Evolutionary conservation across 2,888 invertebrate species (phyloP).

Genomic region (Sphinx pinastri): DNA sequence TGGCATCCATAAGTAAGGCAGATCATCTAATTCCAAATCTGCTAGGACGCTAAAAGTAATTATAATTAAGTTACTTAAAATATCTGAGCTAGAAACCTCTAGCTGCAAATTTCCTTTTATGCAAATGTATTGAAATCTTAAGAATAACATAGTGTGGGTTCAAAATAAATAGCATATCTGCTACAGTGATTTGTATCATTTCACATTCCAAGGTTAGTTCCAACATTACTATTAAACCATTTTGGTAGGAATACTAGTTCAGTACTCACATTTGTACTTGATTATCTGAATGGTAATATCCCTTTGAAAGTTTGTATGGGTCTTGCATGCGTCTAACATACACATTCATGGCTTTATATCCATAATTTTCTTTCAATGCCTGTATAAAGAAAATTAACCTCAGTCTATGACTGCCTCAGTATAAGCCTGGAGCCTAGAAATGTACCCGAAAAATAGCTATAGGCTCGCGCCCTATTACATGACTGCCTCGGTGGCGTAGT

Average conservation of each 20-base stretch:
- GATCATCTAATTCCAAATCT: slow-evolving; percentile 46
- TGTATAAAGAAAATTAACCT: slow-evolving; percentile 36
- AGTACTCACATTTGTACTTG: slow-evolving; percentile 54
- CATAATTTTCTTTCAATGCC: slow-evolving; percentile 58
- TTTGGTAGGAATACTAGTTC: no score
- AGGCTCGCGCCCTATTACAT: neutral
- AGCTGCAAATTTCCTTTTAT: neutral
- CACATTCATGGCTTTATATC: slow-evolving; percentile 55
- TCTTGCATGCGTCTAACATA: slow-evolving; percentile 45
- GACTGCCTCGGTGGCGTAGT: no score
- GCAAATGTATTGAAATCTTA: neutral
- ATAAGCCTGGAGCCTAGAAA: no score
- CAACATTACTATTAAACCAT: no score
- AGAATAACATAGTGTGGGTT: neutral
- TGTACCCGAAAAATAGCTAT: no score
- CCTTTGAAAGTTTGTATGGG: slow-evolving; percentile 44
- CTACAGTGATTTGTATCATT: no score
- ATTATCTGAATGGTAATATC: slow-evolving; percentile 58
- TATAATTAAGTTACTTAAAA: neutral
- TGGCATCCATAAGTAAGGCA: slow-evolving; percentile 50
- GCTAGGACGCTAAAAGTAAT: slow-evolving; percentile 52
- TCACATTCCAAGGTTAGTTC: no score
- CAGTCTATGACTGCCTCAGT: no score
- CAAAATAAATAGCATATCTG: no score
- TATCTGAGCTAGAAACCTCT: neutral